Conservation (phyloP, 1,140 invertebrate genomes). For the Dendrolimus punctatus region DNA sequence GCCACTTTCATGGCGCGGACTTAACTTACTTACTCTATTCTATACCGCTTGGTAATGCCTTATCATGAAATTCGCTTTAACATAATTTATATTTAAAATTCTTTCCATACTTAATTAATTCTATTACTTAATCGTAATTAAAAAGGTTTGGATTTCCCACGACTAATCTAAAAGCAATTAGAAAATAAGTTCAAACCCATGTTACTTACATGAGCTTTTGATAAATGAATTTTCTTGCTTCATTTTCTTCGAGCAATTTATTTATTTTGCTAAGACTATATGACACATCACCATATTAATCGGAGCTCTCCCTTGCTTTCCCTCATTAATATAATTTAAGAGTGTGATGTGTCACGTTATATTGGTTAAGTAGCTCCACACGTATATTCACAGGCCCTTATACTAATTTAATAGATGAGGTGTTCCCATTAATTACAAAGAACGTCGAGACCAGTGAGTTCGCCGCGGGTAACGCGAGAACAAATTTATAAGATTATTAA, state of each 20-base stretch:
- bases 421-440: conserved; percentile 69
- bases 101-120: neutral
- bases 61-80: too few species aligned
- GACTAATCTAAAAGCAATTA: conserved; percentile 33
- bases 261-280: conserved; percentile 60
- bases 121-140: neutral
- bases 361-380: conserved; percentile 38
- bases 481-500: conserved; percentile 70
- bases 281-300: conserved; percentile 26
- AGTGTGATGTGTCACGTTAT: conserved; percentile 27
- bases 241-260: conserved; percentile 65
- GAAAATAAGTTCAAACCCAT: conserved; percentile 24
- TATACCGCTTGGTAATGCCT: too few species aligned
- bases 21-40: too few species aligned
- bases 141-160: conserved; percentile 8
- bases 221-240: conserved; percentile 67
- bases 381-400: conserved; percentile 54
- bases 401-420: conserved; percentile 70
- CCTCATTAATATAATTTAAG: neutral
- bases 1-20: too few species aligned
- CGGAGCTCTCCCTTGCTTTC: conserved; percentile 19
- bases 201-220: conserved; percentile 37
- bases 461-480: conserved; percentile 46
- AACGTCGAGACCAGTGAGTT: conserved; percentile 58
- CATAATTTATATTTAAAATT: neutral